Evolutionary conservation across 2,797 vertebrate genomes (phyloP), one percentile per base, ranked within the genome.

Genomic region (Psittacula derbiana): DNA sequence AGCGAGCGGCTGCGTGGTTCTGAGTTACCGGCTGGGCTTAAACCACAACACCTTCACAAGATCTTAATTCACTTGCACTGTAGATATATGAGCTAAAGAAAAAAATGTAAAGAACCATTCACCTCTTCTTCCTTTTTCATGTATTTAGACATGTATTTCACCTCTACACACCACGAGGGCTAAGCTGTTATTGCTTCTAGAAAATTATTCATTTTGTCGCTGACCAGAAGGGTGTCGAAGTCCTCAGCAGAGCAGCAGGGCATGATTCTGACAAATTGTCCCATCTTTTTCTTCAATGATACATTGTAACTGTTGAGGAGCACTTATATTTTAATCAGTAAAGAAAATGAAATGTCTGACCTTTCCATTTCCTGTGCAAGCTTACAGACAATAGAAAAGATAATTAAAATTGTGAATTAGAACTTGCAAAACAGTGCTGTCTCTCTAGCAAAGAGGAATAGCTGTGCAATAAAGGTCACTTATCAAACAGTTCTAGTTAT

Each of bases 341-440:
- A 95, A 86, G 96, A 97, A 96, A 97, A 98, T 97, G 94, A 97
- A 98, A 98, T 94, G 90, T 94, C 96, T 97, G 97, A 97, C 97
- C 97, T 98, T 98, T 97, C 82, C 69, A 95, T 95, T 95, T 96
- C 96, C 96, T 90, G 74, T 75, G 93, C 96, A 97, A 97, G 96
- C 96, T 96, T 97, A 96, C 76, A 96, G 97, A 98, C 97, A 98
- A 97, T 94, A 96, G 96, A 95, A 97, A 88, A 95, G 95, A 97
- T 98, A 97, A 98, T 98, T 98, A 98, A 98, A 97, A 95, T 46
- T 92, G 70, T 95, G 97, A 97, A 97, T 97, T 97, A 97, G 96
- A 97, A 97, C 96, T 97, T 89, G 69, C 91, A 97, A 98, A 98
- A 97, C 92, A 97, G 92, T 88, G 78, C 95, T 57, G 53, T 92